These are phyloP conservation scores for Drosophila villosipedis DNA, from an alignment of 2,888 invertebrate species.

Conservation along the genomic window DNA sequence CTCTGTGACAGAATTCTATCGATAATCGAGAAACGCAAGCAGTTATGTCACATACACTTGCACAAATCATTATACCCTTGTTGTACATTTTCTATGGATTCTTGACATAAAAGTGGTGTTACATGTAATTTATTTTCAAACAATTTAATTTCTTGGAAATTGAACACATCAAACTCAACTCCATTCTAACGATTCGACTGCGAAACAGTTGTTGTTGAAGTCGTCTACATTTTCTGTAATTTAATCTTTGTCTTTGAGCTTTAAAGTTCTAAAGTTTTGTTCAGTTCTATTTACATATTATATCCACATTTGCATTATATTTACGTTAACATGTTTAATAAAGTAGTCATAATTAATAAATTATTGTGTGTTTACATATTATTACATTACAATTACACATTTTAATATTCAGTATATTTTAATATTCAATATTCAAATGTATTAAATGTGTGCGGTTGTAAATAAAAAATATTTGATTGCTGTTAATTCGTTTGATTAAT, in stretches of 20 bases:
- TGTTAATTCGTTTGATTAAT: conserved; percentile 44
- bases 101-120: too few relatives aligned
- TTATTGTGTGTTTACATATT: background rate
- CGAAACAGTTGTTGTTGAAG: background rate
- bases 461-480: conserved; percentile 14
- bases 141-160: background rate
- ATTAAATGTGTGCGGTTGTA: background rate
- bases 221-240: background rate
- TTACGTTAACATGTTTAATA: background rate
- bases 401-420: background rate
- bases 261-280: background rate
- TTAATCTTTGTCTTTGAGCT: background rate
- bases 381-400: too few relatives aligned
- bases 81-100: background rate
- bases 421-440: background rate
- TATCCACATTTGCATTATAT: background rate
- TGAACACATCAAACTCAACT: background rate
- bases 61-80: too few relatives aligned
- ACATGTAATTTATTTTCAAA: too few relatives aligned
- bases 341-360: background rate
- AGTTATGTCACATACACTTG: background rate
- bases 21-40: background rate
- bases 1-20: background rate
- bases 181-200: background rate
- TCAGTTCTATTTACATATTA: background rate